These are phyloP conservation scores for Neolamprologus toae DNA, from an alignment of 2,113 vertebrate species.

Conservation along the genomic window DNA sequence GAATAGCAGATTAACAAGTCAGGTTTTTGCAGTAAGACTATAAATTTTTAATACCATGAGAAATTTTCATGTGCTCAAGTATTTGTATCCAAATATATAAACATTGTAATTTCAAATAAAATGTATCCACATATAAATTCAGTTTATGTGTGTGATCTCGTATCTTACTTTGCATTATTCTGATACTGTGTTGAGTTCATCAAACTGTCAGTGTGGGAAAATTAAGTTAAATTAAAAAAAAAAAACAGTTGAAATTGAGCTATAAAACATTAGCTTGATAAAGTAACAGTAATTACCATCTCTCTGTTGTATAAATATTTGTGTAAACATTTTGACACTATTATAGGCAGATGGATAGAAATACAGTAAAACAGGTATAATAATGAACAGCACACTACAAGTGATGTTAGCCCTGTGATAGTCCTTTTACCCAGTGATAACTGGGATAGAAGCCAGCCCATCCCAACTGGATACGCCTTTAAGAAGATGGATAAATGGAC, in stretches of 20 bases:
- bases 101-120: neutral
- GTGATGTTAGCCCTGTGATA: neutral
- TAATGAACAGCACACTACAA: neutral
- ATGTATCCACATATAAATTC: neutral
- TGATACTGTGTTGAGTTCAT: neutral
- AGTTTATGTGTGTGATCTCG: neutral
- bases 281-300: neutral
- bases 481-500: neutral
- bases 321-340: accelerated
- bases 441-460: neutral
- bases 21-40: neutral
- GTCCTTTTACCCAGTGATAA: neutral
- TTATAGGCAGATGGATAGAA: neutral
- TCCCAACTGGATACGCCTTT: accelerated
- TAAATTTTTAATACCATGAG: neutral
- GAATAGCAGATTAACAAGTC: neutral
- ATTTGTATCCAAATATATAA: neutral
- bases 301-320: neutral
- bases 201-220: neutral
- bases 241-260: neutral
- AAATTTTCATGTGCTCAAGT: neutral
- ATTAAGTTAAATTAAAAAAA: neutral
- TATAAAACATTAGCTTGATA: neutral
- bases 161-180: neutral
- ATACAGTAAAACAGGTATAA: neutral